Evolutionary conservation across 37 sponge, comb jelly and placozoan genomes (phyloP).

Genomic region (Ianthella basta): DNA sequence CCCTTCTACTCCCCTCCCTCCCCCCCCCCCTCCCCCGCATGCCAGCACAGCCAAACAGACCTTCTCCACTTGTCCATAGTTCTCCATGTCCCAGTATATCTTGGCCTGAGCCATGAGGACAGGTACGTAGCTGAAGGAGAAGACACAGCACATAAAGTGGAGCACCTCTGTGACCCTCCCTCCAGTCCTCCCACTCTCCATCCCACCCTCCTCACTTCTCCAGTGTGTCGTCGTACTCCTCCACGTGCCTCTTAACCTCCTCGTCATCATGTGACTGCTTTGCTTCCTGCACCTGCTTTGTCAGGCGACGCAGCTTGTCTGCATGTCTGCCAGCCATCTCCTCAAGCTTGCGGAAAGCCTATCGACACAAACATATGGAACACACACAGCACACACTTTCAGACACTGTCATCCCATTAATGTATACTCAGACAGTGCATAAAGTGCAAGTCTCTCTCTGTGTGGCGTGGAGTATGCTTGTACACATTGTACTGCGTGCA

Average conservation of each 20-base stretch:
- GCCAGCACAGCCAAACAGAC: neutral
- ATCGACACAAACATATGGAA: conserved; percentile 3
- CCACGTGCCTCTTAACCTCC: conserved; percentile 86
- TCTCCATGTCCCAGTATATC: conserved; percentile 95
- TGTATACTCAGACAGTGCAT: neutral
- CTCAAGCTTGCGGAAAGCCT: conserved; percentile 95
- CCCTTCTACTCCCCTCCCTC: no score
- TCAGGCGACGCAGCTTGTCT: conserved; percentile 86
- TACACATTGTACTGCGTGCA: neutral
- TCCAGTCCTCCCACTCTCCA: no score
- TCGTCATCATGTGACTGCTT: conserved; percentile 89
- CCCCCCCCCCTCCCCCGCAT: neutral
- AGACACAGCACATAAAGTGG: neutral
- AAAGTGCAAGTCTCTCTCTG: neutral
- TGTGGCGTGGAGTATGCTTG: neutral
- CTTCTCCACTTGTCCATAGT: conserved; percentile 93
- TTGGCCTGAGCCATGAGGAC: conserved; percentile 99
- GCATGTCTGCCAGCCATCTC: conserved; percentile 84
- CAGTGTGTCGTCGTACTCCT: conserved; percentile 96
- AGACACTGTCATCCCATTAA: neutral
- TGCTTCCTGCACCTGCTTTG: conserved; percentile 94
- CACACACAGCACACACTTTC: neutral
- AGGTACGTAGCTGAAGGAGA: conserved; percentile 86
- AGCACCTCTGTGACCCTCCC: no score
- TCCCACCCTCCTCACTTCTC: conserved; percentile 66